Evolutionary conservation across 92 coral and sea anemone species (phyloP), one percentile per base, ranked within the genome.

Genomic region (Desmophyllum pertusum): DNA sequence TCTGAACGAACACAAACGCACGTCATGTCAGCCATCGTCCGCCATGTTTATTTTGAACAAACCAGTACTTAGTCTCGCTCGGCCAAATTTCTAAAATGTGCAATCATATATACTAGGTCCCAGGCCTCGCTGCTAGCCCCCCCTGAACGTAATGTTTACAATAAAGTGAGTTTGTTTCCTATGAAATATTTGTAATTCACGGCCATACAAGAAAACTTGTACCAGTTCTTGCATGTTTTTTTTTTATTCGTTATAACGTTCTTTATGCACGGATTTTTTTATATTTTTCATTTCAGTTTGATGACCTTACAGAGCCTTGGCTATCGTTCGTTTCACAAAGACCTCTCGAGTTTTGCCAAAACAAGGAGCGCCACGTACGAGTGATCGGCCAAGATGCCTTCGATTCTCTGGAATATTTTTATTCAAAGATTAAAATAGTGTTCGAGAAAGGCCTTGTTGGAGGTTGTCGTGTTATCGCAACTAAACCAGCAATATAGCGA

Each of bases 381-480:
- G 93, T 94, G 0, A 81, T 94, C 36, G 98, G 98, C 48, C 86
- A 94, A 73, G 92, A 80, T 39, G 92, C 95, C 0, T 87, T 84
- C 13, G 92, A 87, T 42, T 85, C 85, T 11, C 73, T 94, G 39
- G 76, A 72, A 31, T 83, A 91, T 50, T 94, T 94, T 86, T 94
- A 91, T 76, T 62, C 89, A 75, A 66, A 77, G 38, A 62, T 87
- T 13, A 70, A 61, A 23, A 52, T 69, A 25, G 21, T 81, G 63
- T 91, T 87, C 19, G 69, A 23, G 30, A 38, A 83, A 15, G 86
- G 90, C 50, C 78, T 84, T 38, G 43, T 79, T 2, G 98, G 93
- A 3, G 98, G 98, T 3, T 94, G 98, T 59, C 83, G 98, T 37
- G 42, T 94, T 31, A 64, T 89, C 19, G 98, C 98, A 6, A 76